Conservation (phyloP, 2,888 invertebrate species). For the Protonemura montana region DNA sequence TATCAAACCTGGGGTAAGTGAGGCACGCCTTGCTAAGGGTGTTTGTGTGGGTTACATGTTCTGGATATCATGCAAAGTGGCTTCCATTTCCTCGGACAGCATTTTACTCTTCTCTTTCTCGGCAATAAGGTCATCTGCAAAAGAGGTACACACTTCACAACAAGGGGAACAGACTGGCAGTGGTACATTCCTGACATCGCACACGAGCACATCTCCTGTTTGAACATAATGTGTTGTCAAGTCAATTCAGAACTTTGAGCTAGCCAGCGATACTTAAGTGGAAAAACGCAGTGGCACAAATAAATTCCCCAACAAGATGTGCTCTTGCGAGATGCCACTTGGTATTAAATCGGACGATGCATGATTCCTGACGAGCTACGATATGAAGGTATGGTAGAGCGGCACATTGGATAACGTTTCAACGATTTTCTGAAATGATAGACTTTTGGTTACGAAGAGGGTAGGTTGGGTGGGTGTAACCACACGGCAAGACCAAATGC, state of each 20-base stretch:
- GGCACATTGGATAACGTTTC: not conserved
- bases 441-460: not conserved
- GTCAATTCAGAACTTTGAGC: not conserved
- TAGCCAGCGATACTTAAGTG: not conserved
- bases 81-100: constrained; percentile 98
- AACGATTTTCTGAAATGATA: not conserved
- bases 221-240: too few species aligned
- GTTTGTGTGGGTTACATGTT: constrained; percentile 78
- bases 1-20: constrained; percentile 49
- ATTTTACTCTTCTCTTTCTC: constrained; percentile 96
- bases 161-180: not conserved
- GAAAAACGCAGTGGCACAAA: not conserved
- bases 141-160: constrained; percentile 42
- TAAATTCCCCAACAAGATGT: not conserved
- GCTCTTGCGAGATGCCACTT: not conserved
- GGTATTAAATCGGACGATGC: not conserved
- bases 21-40: constrained; percentile 45
- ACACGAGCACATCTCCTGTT: not conserved
- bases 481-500: not conserved
- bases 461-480: not conserved
- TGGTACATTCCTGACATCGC: constrained; percentile 55
- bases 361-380: not conserved
- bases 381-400: not conserved
- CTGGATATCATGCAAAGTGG: constrained; percentile 98
- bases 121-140: constrained; percentile 92